Base-by-base conservation (phyloP, 2,888 invertebrate species). In the Julus scandinavius region DNA sequence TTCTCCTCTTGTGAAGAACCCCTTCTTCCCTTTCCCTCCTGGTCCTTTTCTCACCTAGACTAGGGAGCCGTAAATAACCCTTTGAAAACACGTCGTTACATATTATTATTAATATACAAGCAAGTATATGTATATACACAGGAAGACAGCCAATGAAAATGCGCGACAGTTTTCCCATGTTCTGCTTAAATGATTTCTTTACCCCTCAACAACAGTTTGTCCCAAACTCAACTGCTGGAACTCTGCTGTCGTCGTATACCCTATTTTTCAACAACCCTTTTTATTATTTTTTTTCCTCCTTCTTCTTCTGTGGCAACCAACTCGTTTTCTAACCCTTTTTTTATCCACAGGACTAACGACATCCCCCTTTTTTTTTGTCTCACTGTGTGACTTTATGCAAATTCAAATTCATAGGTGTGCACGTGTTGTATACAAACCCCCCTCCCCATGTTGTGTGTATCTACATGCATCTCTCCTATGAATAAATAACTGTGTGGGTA, bases 361-460 rank as follows among this genome's bases (percentile, higher is more conserved):
- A 38, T 80, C 80, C 85, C 85, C 85, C 85, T 11, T 85, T 83
- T 85, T 85, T 85, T 85, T 85, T 85, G 85, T 85, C 85, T 85
- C 85, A 45, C 85, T 85, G 85, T 85, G 85, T 85, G 85, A 85
- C 85, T 85, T 85, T 85, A 85, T 85, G 85, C 85, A 85, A 85
- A 85, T 85, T 45, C 45, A 85, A 85, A 85, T 85, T 85, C 85
- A 85, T 85, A 85, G 85, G 85, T 85, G 85, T 85, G 85, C 85
- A 85, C 80, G 80, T 80, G 80, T 80, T 80, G 80, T 80, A 80
- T 80, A 80, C 80, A 80, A 80, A 5, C 38, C 80, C 20, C 85
- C 40, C n/a, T 29, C 49, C 41, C 45, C 85, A 11, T 85, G 85
- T 85, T 85, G 85, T 85, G 80, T 80, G 85, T 85, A 85, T 85